phyloP scores from a whole-genome alignment of 2,113 vertebrate species.

The Lagopus muta region DNA sequence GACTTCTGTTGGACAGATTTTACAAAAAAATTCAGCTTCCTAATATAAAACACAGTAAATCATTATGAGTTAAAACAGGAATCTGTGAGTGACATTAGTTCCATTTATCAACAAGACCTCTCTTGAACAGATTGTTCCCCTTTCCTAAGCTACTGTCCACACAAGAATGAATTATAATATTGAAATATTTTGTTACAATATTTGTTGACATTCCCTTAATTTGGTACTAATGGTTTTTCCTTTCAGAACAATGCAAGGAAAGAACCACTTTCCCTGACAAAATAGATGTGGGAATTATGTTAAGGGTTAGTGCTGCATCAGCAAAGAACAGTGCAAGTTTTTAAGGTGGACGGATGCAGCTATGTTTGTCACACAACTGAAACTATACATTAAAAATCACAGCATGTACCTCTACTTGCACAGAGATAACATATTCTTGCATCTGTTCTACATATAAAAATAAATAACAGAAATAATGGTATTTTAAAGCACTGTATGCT shows the following conservation, averaged over 20 bases:
- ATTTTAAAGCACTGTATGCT: background rate
- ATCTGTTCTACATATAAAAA: background rate
- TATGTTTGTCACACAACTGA: background rate
- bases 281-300: background rate
- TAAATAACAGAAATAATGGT: background rate
- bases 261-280: background rate
- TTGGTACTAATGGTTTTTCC: background rate
- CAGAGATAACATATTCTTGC: background rate
- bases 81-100: background rate
- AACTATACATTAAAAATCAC: background rate
- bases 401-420: background rate
- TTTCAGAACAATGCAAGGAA: slow-evolving; percentile 42
- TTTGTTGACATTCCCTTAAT: background rate
- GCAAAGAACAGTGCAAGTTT: background rate
- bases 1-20: background rate
- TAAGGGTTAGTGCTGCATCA: background rate
- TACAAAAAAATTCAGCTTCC: slow-evolving; percentile 3
- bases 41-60: slow-evolving; percentile 24
- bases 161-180: background rate
- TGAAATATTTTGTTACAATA: background rate
- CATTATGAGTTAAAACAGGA: background rate
- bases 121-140: background rate
- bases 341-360: background rate
- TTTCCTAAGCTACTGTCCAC: background rate
- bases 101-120: slow-evolving; percentile 2